These are phyloP conservation scores for Gouania willdenowi DNA, from an alignment of 2,797 vertebrate genomes.

Conservation along the genomic window DNA sequence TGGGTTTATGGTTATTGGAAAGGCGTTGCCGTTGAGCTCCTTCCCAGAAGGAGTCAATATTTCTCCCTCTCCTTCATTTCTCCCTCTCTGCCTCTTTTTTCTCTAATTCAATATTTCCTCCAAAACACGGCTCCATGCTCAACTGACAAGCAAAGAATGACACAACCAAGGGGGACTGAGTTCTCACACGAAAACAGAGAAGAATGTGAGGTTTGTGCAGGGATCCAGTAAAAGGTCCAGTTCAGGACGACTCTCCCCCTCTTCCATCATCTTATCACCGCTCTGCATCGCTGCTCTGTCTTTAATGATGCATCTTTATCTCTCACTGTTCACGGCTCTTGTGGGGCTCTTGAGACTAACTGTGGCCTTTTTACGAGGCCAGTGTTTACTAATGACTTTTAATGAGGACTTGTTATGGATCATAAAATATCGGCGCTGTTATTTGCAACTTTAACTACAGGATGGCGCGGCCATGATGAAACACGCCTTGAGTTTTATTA, in stretches of 20 bases:
- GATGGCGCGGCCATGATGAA: constrained; percentile 36
- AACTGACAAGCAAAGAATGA: constrained; percentile 48
- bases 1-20: constrained; percentile 84
- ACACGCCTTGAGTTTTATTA: constrained; percentile 48
- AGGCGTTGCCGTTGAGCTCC: constrained; percentile 78
- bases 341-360: constrained; percentile 43
- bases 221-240: constrained; percentile 38
- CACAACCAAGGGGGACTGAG: constrained; percentile 2
- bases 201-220: constrained; percentile 30
- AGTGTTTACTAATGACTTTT: constrained; percentile 61
- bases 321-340: constrained; percentile 40
- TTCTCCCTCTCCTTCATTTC: constrained; percentile 75
- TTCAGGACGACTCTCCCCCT: constrained; percentile 21
- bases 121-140: constrained; percentile 45
- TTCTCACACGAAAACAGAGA: not conserved
- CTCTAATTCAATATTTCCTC: constrained; percentile 71
- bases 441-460: constrained; percentile 52
- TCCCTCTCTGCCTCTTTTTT: constrained; percentile 56
- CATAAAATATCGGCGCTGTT: constrained; percentile 55
- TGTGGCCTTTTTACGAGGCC: constrained; percentile 52
- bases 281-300: constrained; percentile 8
- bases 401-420: constrained; percentile 63
- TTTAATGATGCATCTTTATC: constrained; percentile 48
- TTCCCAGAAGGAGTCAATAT: constrained; percentile 84
- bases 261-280: constrained; percentile 23